These are phyloP conservation scores for Anthonomus grandis DNA, from an alignment of 1,140 invertebrate species.

Conservation along the genomic window DNA sequence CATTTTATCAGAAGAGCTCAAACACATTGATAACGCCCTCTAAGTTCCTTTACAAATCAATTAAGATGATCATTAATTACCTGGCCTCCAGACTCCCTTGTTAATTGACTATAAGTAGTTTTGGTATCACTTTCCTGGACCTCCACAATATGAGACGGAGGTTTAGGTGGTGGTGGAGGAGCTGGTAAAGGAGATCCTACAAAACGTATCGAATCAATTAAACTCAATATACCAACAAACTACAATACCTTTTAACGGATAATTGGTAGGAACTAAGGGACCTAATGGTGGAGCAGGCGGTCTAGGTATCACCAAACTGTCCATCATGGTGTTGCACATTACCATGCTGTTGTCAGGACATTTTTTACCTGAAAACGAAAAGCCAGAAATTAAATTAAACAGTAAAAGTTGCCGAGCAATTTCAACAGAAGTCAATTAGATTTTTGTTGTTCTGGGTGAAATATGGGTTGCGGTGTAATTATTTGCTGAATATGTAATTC, in stretches of 20 bases:
- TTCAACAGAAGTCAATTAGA: no score
- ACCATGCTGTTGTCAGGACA: slow-evolving; percentile 29
- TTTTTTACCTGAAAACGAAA: no score
- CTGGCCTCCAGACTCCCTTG: slow-evolving; percentile 9
- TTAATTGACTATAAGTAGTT: slow-evolving; percentile 2
- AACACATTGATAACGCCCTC: no score
- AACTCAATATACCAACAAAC: not conserved
- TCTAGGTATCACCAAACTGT: slow-evolving; percentile 23
- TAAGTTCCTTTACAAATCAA: slow-evolving; percentile 4
- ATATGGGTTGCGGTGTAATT: no score
- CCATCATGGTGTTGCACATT: slow-evolving; percentile 31
- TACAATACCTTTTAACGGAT: slow-evolving; percentile 4
- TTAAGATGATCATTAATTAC: slow-evolving; percentile 4
- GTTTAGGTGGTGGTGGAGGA: slow-evolving; percentile 13
- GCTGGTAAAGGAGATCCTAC: slow-evolving; percentile 6
- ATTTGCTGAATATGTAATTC: no score
- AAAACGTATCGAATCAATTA: no score
- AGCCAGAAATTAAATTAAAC: no score
- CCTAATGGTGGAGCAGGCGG: slow-evolving; percentile 25
- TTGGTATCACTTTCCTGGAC: not conserved
- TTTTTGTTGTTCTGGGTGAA: no score
- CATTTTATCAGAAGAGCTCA: no score
- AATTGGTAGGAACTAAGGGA: slow-evolving; percentile 3
- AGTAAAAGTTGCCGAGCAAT: no score
- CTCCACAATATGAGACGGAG: not conserved